Evolutionary conservation across 1,140 invertebrate species (phyloP).

Genomic region (Orchesella cincta): DNA sequence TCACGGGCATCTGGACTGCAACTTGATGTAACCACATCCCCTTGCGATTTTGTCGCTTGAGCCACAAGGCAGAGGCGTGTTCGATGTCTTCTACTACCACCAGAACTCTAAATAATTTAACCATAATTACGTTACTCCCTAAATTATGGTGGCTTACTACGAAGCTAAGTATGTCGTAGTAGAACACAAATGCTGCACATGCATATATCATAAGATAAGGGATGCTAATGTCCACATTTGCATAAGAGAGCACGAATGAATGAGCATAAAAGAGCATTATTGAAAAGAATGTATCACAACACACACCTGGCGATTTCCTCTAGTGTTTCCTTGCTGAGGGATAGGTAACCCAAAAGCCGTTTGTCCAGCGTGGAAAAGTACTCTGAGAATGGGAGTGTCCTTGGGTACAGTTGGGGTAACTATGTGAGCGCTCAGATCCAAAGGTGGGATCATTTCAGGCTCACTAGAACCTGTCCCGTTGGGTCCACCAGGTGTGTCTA

Average conservation of each 20-base stretch:
- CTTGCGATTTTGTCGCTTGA: slow-evolving; percentile 51
- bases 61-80: slow-evolving; percentile 49
- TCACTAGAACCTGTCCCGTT: slow-evolving; percentile 42
- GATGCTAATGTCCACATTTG: too few species aligned
- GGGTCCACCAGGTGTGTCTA: slow-evolving; percentile 57
- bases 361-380: slow-evolving; percentile 82
- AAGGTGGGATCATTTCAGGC: slow-evolving; percentile 50
- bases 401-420: slow-evolving; percentile 78
- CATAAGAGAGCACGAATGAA: too few species aligned
- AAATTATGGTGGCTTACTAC: too few species aligned
- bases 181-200: too few species aligned
- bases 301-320: slow-evolving; percentile 58
- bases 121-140: too few species aligned
- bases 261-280: too few species aligned
- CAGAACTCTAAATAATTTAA: slow-evolving; percentile 15
- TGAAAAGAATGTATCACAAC: slow-evolving; percentile 51
- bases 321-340: slow-evolving; percentile 40
- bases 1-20: slow-evolving; percentile 86
- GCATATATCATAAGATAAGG: too few species aligned
- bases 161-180: too few species aligned
- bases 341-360: slow-evolving; percentile 56
- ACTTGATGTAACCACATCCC: slow-evolving; percentile 69
- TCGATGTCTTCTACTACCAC: slow-evolving; percentile 33
- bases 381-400: slow-evolving; percentile 81
- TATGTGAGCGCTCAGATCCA: slow-evolving; percentile 88